Evolutionary conservation across 2,113 vertebrate species (phyloP), one percentile per base, ranked within the genome.

Genomic region (Grammomys dolichurus): DNA sequence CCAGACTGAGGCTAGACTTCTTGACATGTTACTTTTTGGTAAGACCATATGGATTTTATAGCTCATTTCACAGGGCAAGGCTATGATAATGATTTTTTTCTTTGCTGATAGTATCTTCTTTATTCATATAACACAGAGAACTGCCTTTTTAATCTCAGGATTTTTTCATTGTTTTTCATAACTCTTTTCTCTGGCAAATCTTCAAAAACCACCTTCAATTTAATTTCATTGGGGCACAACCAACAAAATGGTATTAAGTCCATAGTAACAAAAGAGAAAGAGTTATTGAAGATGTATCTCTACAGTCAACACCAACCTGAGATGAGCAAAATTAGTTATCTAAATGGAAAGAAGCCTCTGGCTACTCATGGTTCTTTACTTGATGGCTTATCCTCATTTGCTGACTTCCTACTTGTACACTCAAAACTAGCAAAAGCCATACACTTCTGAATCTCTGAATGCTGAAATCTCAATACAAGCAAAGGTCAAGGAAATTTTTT

Each of bases 11-110:
- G 72, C 75, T 87, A 96, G 92, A 94, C 43, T 97, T 96, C 89
- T 4, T 73, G 70, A 96, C 91, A 89, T 70, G 87, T 91, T 93
- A 95, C 43, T 78, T 90, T 93, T 67, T 84, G 33, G 91, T 92
- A 89, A 78, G 58, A 90, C 93, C 96, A 95, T 88, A 96, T 92
- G 95, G 92, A 89, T 87, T 81, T 95, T 85, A 76, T 56, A 85
- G 89, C 54, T 96, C 63, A 92, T 60, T 97, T 95, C 81, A 43
- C 54, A 93, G n/a, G 91, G 46, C 28, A 89, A 96, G 89, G 3
- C 56, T 88, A 88, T 54, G 40, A 81, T 46, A 85, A 91, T 87
- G n/a, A 92, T 43, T 75, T 87, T 70, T 16, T 82, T 5, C 67
- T 93, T 90, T 48, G 65, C 78, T 93, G 20, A 14, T 73, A n/a